A percentile compares a stretch with the other conserved stretches of the same genome.
phyloP scores from a whole-genome alignment of 2,888 invertebrate genomes.

The Ectemnius continuus region DNA sequence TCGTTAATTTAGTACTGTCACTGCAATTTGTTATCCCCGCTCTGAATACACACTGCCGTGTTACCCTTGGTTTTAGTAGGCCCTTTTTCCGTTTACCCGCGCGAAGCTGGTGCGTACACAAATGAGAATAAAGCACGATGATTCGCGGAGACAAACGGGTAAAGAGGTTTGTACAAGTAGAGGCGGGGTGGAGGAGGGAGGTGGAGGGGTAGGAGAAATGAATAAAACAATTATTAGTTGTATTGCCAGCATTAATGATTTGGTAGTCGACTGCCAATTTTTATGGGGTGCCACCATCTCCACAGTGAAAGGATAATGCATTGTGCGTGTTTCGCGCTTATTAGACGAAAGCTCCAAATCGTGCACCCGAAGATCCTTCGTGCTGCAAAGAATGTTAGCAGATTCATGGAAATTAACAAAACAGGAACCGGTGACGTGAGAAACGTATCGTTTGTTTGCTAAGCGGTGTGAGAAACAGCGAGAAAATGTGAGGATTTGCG shows the following conservation, averaged over 20 bases:
- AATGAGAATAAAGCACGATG: too few relatives aligned
- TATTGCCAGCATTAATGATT: constrained; percentile 1
- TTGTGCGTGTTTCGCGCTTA: too few relatives aligned
- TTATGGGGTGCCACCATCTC: background rate
- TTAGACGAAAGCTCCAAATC: constrained; percentile 1
- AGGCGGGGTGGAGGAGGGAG: background rate
- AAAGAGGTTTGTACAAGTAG: background rate
- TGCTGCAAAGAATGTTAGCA: constrained; percentile 7
- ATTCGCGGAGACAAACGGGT: too few relatives aligned
- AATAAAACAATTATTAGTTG: constrained; percentile 4
- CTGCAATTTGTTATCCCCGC: too few relatives aligned
- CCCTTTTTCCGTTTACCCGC: too few relatives aligned
- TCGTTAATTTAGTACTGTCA: too few relatives aligned
- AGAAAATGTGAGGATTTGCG: background rate
- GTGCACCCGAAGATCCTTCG: background rate
- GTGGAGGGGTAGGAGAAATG: background rate
- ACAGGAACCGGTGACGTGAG: background rate
- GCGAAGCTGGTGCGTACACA: too few relatives aligned
- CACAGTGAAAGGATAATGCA: background rate
- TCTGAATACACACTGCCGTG: too few relatives aligned
- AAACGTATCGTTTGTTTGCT: background rate
- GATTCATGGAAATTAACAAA: background rate
- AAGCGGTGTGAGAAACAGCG: background rate
- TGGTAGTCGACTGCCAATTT: background rate
- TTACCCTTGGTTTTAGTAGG: too few relatives aligned